Percentiles rank a stretch among this genome's conserved stretches.
Conservation (phyloP, 2,888 invertebrate species). For the Anticlea derivata region DNA sequence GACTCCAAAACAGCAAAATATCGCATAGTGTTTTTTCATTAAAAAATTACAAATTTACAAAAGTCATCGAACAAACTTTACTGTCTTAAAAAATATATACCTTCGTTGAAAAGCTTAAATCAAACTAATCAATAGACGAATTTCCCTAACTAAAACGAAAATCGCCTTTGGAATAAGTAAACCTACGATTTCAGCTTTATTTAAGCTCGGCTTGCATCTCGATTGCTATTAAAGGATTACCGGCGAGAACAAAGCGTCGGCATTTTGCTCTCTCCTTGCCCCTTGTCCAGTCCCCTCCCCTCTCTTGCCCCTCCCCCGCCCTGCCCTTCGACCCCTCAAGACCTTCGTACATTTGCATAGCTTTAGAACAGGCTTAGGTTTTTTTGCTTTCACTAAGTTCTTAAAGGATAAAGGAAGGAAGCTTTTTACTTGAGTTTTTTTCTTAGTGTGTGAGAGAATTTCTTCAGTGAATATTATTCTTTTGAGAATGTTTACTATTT, state of each 20-base stretch:
- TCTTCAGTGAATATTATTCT: background rate
- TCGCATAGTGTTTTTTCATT: no score
- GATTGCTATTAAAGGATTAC: constrained; percentile 81
- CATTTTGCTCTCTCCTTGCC: constrained; percentile 73
- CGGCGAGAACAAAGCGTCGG: constrained; percentile 74
- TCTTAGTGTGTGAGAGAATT: constrained; percentile 28
- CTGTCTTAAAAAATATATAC: no score
- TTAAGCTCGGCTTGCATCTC: constrained; percentile 47
- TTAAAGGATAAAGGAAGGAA: constrained; percentile 71
- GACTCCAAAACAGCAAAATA: no score
- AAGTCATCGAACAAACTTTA: no score
- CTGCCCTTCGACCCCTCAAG: constrained; percentile 64
- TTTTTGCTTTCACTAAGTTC: constrained; percentile 66
- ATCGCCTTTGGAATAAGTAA: constrained; percentile 26
- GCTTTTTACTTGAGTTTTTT: constrained; percentile 45
- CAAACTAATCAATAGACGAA: constrained; percentile 19
- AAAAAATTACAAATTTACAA: no score
- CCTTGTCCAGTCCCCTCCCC: constrained; percentile 62
- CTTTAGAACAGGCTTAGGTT: constrained; percentile 71
- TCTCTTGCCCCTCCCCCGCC: constrained; percentile 39
- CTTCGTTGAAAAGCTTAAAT: no score
- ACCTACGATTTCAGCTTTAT: constrained; percentile 32
- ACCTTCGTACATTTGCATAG: constrained; percentile 81
- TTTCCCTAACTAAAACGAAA: constrained; percentile 10
- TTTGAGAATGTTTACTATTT: no score